Percentiles rank a stretch among this genome's conserved stretches.
Evolutionary conservation across 2,113 vertebrate genomes (phyloP).

Genomic region (Pseudorectes ferrugineus): DNA sequence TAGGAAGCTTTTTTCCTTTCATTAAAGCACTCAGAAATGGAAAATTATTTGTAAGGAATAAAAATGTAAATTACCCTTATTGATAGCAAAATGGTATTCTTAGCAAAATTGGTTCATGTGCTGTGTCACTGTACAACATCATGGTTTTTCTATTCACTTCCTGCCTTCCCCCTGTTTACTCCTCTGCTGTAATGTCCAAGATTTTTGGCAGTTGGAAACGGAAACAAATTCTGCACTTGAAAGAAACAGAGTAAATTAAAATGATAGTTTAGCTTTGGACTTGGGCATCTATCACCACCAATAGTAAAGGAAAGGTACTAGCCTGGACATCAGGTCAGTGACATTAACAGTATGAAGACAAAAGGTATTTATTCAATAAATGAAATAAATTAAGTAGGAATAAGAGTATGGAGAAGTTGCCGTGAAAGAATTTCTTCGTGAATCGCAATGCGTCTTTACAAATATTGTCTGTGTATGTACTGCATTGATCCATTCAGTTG

Average conservation of each 20-base stretch:
- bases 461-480: neutral
- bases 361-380: neutral
- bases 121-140: neutral
- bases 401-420: neutral
- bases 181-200: neutral
- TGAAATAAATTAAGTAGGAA: neutral
- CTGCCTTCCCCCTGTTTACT: neutral
- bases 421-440: neutral
- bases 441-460: neutral
- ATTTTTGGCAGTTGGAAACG: neutral
- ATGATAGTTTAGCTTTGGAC: neutral
- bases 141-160: neutral
- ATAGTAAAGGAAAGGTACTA: neutral
- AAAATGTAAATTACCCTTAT: neutral
- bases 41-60: neutral
- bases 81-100: neutral
- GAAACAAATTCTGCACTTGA: neutral
- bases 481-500: neutral
- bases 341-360: neutral
- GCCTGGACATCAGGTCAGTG: neutral
- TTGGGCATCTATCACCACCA: neutral
- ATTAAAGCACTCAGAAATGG: neutral
- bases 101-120: neutral
- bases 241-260: neutral
- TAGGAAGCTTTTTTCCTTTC: neutral